Evolutionary conservation across 1,140 invertebrate species (phyloP).

Genomic region (Lordiphosa collinella): DNA sequence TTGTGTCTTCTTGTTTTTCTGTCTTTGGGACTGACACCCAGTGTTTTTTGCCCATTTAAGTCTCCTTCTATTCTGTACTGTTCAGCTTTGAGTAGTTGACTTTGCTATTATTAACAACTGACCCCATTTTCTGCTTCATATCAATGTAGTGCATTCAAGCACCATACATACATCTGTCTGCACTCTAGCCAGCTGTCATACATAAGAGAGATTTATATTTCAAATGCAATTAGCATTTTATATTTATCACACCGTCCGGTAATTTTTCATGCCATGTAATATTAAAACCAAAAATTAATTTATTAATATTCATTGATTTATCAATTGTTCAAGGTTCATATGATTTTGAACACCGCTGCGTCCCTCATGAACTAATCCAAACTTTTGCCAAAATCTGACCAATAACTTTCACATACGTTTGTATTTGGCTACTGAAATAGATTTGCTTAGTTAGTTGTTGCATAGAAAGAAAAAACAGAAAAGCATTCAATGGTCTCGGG

Average conservation of each 20-base stretch:
- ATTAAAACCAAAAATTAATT: constrained; percentile 48
- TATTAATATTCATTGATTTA: constrained; percentile 43
- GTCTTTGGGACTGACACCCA: background rate
- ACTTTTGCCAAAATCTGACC: background rate
- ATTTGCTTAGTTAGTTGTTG: constrained; percentile 54
- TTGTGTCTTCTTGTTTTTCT: background rate
- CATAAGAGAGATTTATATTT: constrained; percentile 52
- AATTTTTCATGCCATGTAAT: constrained; percentile 44
- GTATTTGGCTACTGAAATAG: background rate
- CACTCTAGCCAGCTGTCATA: constrained; percentile 24
- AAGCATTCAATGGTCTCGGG: constrained; percentile 5
- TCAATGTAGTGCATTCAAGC: constrained; percentile 58
- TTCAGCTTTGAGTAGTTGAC: constrained; percentile 2
- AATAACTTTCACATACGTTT: background rate
- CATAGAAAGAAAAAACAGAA: constrained; percentile 63
- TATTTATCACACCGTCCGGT: constrained; percentile 35
- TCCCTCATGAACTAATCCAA: background rate
- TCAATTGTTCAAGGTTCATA: constrained; percentile 25
- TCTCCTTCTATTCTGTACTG: constrained; percentile 5
- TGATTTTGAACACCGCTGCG: background rate
- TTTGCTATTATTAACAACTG: constrained; percentile 3
- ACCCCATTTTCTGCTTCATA: constrained; percentile 20
- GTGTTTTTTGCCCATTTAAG: constrained; percentile 21
- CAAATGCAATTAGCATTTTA: constrained; percentile 72
- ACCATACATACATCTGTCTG: constrained; percentile 9